Conservation (phyloP, 2,113 vertebrate species). For the Oryzias melastigma region DNA sequence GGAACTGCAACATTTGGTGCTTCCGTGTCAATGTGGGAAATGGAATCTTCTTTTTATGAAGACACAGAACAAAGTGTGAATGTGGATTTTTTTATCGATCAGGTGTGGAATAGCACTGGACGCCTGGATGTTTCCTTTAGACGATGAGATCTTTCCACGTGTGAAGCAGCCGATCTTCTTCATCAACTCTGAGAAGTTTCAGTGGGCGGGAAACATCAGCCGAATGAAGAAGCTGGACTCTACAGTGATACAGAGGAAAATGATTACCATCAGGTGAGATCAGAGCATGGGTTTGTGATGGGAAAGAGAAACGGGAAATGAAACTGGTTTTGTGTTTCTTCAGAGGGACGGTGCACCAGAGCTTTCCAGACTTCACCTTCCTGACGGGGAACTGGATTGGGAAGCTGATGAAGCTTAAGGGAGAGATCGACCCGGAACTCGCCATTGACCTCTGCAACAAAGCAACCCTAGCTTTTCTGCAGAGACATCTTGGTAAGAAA, state of each 20-base stretch:
- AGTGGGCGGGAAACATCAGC: constrained; percentile 83
- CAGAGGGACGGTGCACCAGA: constrained; percentile 94
- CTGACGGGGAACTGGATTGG: constrained; percentile 82
- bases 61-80: too few species aligned
- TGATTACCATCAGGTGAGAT: constrained; percentile 91
- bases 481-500: constrained; percentile 85
- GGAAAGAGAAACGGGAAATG: too few species aligned
- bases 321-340: neutral
- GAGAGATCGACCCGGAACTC: constrained; percentile 85
- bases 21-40: too few species aligned
- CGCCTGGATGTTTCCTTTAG: constrained; percentile 89
- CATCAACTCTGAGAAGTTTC: constrained; percentile 93
- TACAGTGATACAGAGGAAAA: constrained; percentile 83
- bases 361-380: constrained; percentile 95
- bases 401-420: constrained; percentile 84
- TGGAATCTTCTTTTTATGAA: too few species aligned
- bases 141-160: constrained; percentile 79
- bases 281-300: too few species aligned
- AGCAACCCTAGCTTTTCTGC: constrained; percentile 93
- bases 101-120: constrained; percentile 90
- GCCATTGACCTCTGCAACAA: constrained; percentile 87
- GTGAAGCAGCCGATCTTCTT: constrained; percentile 91
- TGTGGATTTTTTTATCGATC: neutral
- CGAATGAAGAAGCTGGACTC: constrained; percentile 83
- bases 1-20: too few species aligned